These are phyloP conservation scores for Asarcornis scutulata DNA, from an alignment of 2,113 vertebrate species.

Conservation along the genomic window DNA sequence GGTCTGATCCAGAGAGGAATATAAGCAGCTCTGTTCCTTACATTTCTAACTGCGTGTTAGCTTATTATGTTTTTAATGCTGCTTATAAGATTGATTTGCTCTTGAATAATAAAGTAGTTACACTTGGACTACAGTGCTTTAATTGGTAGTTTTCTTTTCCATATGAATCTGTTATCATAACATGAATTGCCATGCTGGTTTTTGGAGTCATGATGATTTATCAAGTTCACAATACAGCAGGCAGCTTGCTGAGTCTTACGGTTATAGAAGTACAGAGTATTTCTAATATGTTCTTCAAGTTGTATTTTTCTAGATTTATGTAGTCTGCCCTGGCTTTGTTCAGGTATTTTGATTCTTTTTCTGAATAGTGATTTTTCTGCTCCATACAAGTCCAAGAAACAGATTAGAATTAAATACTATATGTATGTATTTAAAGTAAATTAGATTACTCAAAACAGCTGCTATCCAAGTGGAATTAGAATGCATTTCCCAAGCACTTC, in stretches of 20 bases:
- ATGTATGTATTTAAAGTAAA: background rate
- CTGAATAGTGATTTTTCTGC: background rate
- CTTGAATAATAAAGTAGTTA: background rate
- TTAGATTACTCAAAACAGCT: background rate
- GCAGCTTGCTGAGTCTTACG: background rate
- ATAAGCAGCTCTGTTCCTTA: background rate
- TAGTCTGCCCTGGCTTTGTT: background rate
- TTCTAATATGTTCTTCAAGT: background rate
- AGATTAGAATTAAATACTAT: constrained; percentile 24
- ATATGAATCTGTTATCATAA: background rate
- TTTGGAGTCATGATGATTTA: constrained; percentile 20
- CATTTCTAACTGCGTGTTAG: background rate
- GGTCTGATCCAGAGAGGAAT: background rate
- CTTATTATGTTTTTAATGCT: background rate
- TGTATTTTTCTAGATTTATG: background rate
- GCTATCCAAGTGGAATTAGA: background rate
- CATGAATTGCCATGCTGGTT: background rate
- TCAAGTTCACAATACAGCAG: background rate
- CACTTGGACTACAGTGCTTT: background rate
- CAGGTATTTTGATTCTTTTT: background rate
- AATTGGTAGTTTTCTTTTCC: background rate
- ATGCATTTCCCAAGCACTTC: background rate
- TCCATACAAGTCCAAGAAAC: background rate
- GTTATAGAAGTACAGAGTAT: background rate
- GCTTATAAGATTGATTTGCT: background rate